A percentile compares a stretch with the other conserved stretches of the same genome.
These are phyloP conservation scores for Ceyx cyanopectus DNA, from an alignment of 2,113 vertebrate genomes.

Conservation along the genomic window DNA sequence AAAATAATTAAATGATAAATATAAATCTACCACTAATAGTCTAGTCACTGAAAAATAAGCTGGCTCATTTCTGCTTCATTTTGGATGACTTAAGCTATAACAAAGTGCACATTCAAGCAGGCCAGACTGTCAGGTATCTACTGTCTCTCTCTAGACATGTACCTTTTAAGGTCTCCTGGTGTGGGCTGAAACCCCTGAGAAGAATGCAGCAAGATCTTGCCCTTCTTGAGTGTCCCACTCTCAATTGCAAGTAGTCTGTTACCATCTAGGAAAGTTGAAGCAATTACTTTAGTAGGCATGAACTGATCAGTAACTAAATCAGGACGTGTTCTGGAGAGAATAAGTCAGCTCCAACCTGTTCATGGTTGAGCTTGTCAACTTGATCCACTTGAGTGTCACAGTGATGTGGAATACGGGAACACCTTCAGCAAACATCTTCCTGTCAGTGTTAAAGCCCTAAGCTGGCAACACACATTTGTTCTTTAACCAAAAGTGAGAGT, in stretches of 20 bases:
- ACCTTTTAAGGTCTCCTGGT: background rate
- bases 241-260: background rate
- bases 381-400: background rate
- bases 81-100: background rate
- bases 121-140: background rate
- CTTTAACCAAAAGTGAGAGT: background rate
- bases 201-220: background rate
- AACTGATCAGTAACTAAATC: background rate
- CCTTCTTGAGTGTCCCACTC: background rate
- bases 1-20: too few species aligned
- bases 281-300: background rate
- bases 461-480: background rate
- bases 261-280: background rate
- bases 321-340: background rate
- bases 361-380: background rate
- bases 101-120: background rate
- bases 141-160: background rate
- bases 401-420: background rate
- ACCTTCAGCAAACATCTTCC: background rate
- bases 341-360: background rate
- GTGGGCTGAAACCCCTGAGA: background rate
- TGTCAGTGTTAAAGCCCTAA: background rate
- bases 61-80: background rate
- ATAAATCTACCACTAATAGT: background rate
- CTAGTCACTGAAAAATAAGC: background rate